Evolutionary conservation across 2,888 invertebrate genomes (phyloP).

Genomic region (Cheiracanthium punctorium): DNA sequence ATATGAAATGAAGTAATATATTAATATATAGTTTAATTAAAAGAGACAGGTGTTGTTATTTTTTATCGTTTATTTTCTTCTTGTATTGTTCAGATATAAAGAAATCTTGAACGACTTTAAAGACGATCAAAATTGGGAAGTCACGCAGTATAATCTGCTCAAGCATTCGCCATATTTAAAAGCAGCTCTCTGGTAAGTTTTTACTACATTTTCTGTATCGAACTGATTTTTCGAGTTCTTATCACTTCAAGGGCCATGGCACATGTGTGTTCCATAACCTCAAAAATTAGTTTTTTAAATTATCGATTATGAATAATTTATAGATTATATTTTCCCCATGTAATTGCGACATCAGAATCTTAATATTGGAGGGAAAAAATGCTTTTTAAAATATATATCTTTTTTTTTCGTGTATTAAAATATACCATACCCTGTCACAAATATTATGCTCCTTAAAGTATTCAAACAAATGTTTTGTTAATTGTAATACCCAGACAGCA

Average conservation of each 20-base stretch:
- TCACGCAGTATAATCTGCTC: slow-evolving; percentile 76
- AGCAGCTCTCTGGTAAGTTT: slow-evolving; percentile 75
- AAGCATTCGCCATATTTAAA: slow-evolving; percentile 75
- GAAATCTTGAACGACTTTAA: slow-evolving; percentile 75
- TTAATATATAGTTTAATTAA: too few relatives aligned
- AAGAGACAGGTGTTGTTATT: too few relatives aligned
- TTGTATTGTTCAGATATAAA: slow-evolving; percentile 34
- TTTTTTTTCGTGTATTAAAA: too few relatives aligned
- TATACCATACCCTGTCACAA: too few relatives aligned
- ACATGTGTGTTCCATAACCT: neutral
- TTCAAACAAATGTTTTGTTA: too few relatives aligned
- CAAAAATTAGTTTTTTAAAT: neutral
- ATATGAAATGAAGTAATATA: too few relatives aligned
- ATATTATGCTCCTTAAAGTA: too few relatives aligned
- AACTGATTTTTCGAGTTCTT: too few relatives aligned
- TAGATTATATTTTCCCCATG: neutral
- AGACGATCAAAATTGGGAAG: slow-evolving; percentile 74
- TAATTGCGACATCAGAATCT: too few relatives aligned
- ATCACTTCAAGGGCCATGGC: neutral
- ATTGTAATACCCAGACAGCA: too few relatives aligned
- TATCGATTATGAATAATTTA: neutral
- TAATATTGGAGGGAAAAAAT: too few relatives aligned
- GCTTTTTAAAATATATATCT: too few relatives aligned
- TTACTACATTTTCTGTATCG: neutral
- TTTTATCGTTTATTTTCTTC: neutral